Evolutionary conservation across 2,888 invertebrate species (phyloP).

Genomic region (Stenchaetothrips biformis): DNA sequence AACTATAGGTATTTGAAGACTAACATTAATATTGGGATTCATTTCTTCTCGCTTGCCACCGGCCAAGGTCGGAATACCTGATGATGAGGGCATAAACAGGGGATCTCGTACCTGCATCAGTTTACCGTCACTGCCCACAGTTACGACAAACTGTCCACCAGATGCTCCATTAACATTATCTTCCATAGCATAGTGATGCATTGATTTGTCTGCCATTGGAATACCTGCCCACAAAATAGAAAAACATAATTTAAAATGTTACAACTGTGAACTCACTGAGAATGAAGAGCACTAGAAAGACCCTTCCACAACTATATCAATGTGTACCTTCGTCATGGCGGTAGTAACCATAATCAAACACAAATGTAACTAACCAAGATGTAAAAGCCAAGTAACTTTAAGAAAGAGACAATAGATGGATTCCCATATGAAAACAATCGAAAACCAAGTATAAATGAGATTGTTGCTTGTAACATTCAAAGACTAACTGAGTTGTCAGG

Average conservation of each 20-base stretch:
- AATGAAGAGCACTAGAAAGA: neutral
- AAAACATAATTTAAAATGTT: neutral
- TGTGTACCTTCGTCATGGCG: neutral
- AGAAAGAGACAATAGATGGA: neutral
- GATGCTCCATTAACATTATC: neutral
- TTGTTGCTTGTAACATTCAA: neutral
- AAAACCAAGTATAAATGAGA: neutral
- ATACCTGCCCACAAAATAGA: neutral
- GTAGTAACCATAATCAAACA: neutral
- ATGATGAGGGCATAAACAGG: neutral
- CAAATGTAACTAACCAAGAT: neutral
- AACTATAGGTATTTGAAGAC: neutral
- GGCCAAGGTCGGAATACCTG: neutral
- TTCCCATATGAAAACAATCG: neutral
- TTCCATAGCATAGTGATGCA: neutral
- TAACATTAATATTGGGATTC: neutral
- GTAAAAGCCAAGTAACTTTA: neutral
- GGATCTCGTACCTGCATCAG: neutral
- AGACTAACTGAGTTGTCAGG: neutral
- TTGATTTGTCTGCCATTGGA: neutral
- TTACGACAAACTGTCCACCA: neutral
- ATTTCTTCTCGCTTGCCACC: neutral
- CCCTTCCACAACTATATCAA: neutral
- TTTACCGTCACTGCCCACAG: neutral
- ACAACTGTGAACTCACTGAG: neutral